Base-by-base conservation (phyloP, 2,888 invertebrate genomes). In the Sarcophaga rosellei region DNA sequence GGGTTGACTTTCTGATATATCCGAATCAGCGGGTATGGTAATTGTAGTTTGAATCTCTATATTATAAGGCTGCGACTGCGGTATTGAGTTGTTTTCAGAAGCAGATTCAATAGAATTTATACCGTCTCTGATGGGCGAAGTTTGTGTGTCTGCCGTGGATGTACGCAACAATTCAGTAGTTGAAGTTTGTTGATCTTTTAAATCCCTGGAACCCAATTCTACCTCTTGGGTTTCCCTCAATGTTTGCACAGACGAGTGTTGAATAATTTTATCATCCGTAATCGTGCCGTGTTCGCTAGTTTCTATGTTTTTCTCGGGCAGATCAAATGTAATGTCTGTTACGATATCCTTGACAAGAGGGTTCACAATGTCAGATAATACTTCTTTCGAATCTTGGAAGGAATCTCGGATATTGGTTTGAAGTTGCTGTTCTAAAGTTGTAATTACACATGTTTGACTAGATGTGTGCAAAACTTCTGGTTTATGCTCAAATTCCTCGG, bases 1-100 rank as follows among this genome's bases (percentile, higher is more conserved):
- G 1, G 91, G 91, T 73, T 92, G 91, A 8, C 88, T 88, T 35
- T 90, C 83, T 1, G 92, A 91, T 59, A 90, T 84, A 84, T 95
- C 94, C 0, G 95, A 94, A 74, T 95, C 94, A 57, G 93, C 92
- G 12, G 94, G 93, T 20, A 94, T 92, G 87, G 95, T 94, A 3
- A 96, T 95, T 44, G 95, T 94, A 17, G 96, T 96, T 92, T 95
- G 90, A 45, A 93, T 91, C 88, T 93, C 92, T 47, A 93, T 86
- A 73, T 92, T 92, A 70, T 91, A 93, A 94, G 88, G 94, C 94
- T 88, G 94, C 0, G 89, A 90, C 53, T 53, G 15, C 1, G 53
- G 17, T 12, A 91, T 35, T 0, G 92, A 92, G 4, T 87, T 88
- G 6, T 92, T 91, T 12, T 92, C 90, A 0, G 90, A 89, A 2